These are phyloP conservation scores for Forficula auricularia DNA, from an alignment of 1,140 invertebrate species.

Conservation along the genomic window DNA sequence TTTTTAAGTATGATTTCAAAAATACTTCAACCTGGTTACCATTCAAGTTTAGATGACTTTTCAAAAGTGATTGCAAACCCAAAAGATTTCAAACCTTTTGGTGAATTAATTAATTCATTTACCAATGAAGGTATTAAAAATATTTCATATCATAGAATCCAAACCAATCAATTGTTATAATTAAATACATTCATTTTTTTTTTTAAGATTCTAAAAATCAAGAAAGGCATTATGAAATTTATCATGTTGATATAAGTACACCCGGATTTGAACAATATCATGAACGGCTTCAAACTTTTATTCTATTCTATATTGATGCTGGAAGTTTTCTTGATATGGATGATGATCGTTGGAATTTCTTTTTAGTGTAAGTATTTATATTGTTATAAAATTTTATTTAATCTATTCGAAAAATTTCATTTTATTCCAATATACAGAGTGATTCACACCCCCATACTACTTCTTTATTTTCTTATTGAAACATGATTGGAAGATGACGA, in stretches of 20 bases:
- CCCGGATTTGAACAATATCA: conserved; percentile 66
- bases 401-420: not conserved
- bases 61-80: conserved; percentile 45
- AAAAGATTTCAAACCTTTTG: conserved; percentile 48
- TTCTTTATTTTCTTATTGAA: too few species aligned
- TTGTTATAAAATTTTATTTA: too few species aligned
- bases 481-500: too few species aligned
- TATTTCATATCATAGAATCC: conserved; percentile 2
- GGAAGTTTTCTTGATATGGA: conserved; percentile 80
- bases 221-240: conserved; percentile 52
- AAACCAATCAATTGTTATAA: not conserved
- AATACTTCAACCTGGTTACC: conserved; percentile 35
- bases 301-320: conserved; percentile 91
- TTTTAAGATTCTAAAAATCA: not conserved
- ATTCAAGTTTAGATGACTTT: conserved; percentile 52
- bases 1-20: conserved; percentile 47
- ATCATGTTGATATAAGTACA: conserved; percentile 45
- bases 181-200: not conserved
- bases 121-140: conserved; percentile 22
- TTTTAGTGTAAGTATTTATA: conserved; percentile 57
- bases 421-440: too few species aligned
- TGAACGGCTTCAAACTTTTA: conserved; percentile 70
- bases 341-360: conserved; percentile 83
- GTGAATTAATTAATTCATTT: conserved; percentile 45
- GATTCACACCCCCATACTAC: not conserved